Base-by-base conservation (phyloP, 2,888 invertebrate species). In the Pseudeuparius sepicola region DNA sequence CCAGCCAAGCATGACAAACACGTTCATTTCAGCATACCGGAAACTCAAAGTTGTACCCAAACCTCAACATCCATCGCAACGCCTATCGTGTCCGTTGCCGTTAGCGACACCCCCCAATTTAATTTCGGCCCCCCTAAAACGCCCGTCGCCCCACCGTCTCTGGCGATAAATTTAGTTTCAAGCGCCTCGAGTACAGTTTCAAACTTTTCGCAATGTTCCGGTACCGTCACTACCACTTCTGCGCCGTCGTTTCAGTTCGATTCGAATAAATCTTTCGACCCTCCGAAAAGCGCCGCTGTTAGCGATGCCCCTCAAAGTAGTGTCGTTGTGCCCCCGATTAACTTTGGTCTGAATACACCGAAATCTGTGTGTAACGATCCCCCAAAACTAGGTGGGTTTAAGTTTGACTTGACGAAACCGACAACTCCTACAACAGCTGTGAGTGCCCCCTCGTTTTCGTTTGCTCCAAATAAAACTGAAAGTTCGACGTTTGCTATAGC, bases 1-100 rank as follows among this genome's bases (percentile, higher is more conserved):
- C 33, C 45, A 31, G 30, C 37, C 12, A 38, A 42, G 46, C 39
- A 36, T 11, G 50, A 50, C 14, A 58, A 55, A 41, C 58, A 57
- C 39, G 58, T 59, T 2, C 54, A 51, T 18, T 57, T 57, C 35
- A 49, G 46, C 38, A 37, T 55, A 24, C 52, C 55, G 4, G 45
- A 49, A 13, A 42, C 39, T 16, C 40, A 16, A 25, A n/a, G n/a
- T n/a, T n/a, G n/a, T n/a, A 35, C 36, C 7, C 38, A 40, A 32
- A 33, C 36, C 15, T 36, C 30, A 3, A 17, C 24, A 9, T 36
- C 40, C 1, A 31, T 35, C 29, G 36, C 24, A 13, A 24, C 41
- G 15, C 34, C 39, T 7, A 34, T 37, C 31, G 30, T 39, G 11
- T 39, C 41, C 4, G 11, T 34, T 17, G 30, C 39, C 20, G 17